Conservation (phyloP, 2,113 vertebrate species). For the Xiphias gladius region DNA sequence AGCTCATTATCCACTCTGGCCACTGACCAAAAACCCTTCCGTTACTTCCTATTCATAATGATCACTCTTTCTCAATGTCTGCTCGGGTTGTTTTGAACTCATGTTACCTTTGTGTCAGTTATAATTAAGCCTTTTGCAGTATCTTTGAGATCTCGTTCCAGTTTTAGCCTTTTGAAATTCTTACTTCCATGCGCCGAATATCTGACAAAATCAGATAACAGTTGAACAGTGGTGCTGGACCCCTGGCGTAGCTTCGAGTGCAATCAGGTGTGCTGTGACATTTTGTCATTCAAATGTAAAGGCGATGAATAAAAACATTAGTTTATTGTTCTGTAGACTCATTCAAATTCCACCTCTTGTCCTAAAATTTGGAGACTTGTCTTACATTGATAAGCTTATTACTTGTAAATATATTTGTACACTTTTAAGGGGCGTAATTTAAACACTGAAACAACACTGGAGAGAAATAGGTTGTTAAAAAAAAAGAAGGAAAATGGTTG, state of each 20-base stretch:
- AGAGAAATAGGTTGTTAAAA: neutral
- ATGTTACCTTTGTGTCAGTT: constrained; percentile 8
- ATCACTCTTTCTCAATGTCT: constrained; percentile 1
- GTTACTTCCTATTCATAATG: constrained; percentile 11
- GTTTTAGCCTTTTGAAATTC: constrained; percentile 32
- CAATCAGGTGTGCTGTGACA: constrained; percentile 54
- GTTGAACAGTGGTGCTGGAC: constrained; percentile 12
- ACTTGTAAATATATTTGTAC: neutral
- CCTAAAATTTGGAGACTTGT: neutral
- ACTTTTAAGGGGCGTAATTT: neutral
- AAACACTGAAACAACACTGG: neutral
- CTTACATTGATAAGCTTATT: neutral
- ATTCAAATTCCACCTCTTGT: constrained; percentile 1
- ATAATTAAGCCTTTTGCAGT: neutral
- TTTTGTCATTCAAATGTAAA: constrained; percentile 62
- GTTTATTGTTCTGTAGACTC: neutral
- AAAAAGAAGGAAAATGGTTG: constrained; percentile 4
- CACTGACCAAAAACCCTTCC: constrained; percentile 40
- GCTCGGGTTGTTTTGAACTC: constrained; percentile 9
- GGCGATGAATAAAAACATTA: constrained; percentile 40
- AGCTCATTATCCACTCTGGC: constrained; percentile 58
- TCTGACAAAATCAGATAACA: constrained; percentile 48
- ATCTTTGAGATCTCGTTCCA: constrained; percentile 28
- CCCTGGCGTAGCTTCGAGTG: constrained; percentile 45
- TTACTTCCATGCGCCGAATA: constrained; percentile 48